Conservation (phyloP, 2,113 vertebrate species). For the Daphoenositta chrysoptera region DNA sequence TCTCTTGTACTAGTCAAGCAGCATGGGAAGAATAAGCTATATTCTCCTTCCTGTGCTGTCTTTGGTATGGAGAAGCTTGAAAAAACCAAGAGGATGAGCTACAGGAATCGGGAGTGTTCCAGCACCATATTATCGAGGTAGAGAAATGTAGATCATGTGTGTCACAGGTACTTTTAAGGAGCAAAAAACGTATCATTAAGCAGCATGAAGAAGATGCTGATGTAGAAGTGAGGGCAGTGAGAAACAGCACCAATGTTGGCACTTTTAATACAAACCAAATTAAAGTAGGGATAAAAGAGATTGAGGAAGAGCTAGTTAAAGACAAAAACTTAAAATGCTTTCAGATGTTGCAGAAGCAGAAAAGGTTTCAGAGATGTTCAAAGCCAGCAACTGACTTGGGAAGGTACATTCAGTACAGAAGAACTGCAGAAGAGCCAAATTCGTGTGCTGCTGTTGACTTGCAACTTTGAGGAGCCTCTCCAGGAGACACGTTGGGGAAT, state of each 20-base stretch:
- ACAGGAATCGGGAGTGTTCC: neutral
- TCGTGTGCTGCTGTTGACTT: neutral
- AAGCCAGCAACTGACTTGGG: neutral
- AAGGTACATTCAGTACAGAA: neutral
- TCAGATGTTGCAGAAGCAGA: neutral
- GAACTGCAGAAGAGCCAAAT: neutral
- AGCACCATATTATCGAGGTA: neutral
- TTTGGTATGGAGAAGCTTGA: neutral
- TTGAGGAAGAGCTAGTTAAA: neutral
- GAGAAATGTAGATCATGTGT: neutral
- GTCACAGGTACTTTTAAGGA: neutral
- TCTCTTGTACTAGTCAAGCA: neutral
- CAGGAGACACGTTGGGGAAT: rapidly evolving
- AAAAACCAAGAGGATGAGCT: neutral
- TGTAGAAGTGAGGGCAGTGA: neutral
- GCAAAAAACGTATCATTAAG: neutral
- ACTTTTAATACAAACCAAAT: neutral
- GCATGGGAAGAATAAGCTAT: neutral
- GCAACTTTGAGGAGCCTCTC: rapidly evolving
- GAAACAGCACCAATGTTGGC: neutral
- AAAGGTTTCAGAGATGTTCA: neutral
- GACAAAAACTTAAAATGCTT: neutral
- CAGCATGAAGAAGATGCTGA: neutral
- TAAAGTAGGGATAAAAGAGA: neutral
- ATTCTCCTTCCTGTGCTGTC: neutral